These are phyloP conservation scores for Drosophila pseudotalamancana DNA, from an alignment of 2,888 invertebrate genomes.

Conservation along the genomic window DNA sequence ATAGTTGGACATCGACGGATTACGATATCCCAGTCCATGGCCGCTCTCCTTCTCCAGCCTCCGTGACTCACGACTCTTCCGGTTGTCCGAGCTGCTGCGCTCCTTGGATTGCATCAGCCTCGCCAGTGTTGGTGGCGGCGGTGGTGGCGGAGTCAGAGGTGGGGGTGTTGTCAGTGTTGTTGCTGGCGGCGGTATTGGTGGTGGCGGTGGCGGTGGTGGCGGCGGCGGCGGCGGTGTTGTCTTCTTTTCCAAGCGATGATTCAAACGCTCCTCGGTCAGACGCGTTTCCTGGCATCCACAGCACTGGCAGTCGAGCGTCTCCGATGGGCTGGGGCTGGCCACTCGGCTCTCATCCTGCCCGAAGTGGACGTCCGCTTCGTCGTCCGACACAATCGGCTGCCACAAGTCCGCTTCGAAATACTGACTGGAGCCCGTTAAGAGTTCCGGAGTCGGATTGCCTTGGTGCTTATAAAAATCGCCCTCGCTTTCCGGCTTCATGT, in stretches of 20 bases:
- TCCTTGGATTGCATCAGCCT: too few relatives aligned
- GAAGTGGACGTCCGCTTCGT: background rate
- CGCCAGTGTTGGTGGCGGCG: background rate
- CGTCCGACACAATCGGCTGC: background rate
- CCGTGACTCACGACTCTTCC: background rate
- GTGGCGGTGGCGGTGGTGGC: background rate
- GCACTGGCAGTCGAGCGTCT: background rate
- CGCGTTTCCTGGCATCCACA: background rate
- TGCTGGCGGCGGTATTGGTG: background rate
- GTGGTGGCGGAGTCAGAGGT: background rate
- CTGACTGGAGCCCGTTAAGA: background rate
- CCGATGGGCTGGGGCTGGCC: fast-evolving
- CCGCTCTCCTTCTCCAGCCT: background rate
- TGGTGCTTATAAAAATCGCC: too few relatives aligned
- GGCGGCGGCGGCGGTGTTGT: too few relatives aligned
- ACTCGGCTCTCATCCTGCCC: background rate
- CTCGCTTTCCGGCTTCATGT: too few relatives aligned
- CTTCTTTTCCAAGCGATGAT: background rate
- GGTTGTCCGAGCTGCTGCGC: background rate
- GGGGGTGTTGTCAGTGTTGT: background rate
- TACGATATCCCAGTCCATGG: background rate
- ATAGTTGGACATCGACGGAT: background rate
- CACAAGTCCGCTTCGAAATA: background rate
- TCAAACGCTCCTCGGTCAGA: background rate
- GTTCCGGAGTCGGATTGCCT: background rate